Conservation (phyloP, 1,140 invertebrate genomes). For the Drosophila aff. region DNA sequence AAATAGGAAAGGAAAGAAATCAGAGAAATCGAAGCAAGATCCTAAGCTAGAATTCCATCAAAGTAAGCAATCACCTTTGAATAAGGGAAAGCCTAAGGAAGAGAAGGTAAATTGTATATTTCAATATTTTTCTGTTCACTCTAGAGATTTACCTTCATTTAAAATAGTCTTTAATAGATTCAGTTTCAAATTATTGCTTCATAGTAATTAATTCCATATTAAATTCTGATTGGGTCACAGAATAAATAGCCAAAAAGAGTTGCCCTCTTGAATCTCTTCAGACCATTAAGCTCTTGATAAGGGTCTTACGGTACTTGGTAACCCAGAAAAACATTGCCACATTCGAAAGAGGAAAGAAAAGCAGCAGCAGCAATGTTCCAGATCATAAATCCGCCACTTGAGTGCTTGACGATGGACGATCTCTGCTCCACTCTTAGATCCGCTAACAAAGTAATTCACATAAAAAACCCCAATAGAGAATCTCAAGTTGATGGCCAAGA, state of each 20-base stretch:
- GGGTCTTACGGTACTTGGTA: neutral
- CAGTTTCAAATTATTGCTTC: neutral
- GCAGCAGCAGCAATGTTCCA: slow-evolving; percentile 10
- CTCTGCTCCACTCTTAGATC: slow-evolving; percentile 2
- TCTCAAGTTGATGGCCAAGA: slow-evolving; percentile 13
- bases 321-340: slow-evolving; percentile 15
- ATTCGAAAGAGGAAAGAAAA: neutral
- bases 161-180: too few species aligned
- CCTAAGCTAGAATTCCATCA: neutral
- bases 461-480: neutral
- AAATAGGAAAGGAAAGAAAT: neutral
- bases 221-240: neutral
- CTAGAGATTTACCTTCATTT: too few species aligned
- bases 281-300: slow-evolving; percentile 1
- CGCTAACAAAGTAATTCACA: slow-evolving; percentile 16
- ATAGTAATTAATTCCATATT: neutral
- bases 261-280: neutral
- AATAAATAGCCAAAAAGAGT: neutral
- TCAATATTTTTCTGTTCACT: too few species aligned
- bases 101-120: too few species aligned
- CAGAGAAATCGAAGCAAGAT: neutral
- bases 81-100: too few species aligned
- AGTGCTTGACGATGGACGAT: slow-evolving; percentile 10
- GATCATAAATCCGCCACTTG: slow-evolving; percentile 27
- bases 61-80: too few species aligned